Percentiles rank a stretch among this genome's conserved stretches.
Conservation (phyloP, 2,888 invertebrate genomes). For the Phaedon cochleariae region DNA sequence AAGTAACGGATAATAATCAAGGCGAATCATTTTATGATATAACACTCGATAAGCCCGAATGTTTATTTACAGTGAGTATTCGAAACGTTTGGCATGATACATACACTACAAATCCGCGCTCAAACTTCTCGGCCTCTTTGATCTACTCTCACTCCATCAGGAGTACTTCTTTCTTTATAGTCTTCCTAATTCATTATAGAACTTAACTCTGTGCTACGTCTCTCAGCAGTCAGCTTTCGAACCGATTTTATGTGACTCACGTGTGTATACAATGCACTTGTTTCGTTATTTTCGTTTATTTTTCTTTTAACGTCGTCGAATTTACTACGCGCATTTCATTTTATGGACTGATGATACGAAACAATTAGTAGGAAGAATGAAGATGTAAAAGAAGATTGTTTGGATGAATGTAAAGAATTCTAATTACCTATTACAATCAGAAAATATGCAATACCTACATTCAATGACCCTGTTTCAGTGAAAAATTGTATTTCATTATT, state of each 20-base stretch:
- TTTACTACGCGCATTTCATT: conserved; percentile 30
- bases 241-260: conserved; percentile 59
- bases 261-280: conserved; percentile 53
- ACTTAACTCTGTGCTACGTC: conserved; percentile 56
- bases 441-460: too few relatives aligned
- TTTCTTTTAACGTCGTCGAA: conserved; percentile 31
- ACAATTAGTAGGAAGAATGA: conserved; percentile 14
- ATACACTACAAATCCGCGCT: background rate
- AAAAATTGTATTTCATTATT: too few relatives aligned
- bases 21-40: too few relatives aligned
- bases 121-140: conserved; percentile 48
- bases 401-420: too few relatives aligned
- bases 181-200: conserved; percentile 57
- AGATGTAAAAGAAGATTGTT: background rate
- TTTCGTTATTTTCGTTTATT: conserved; percentile 45
- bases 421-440: too few relatives aligned
- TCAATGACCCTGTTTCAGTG: too few relatives aligned
- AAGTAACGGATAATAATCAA: too few relatives aligned
- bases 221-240: conserved; percentile 59
- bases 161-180: conserved; percentile 59
- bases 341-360: conserved; percentile 23
- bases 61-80: background rate
- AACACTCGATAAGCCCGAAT: background rate
- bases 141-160: conserved; percentile 59
- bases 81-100: background rate